Evolutionary conservation across 2,888 invertebrate genomes (phyloP), one percentile per base, ranked within the genome.

Genomic region (Baronia brevicornis): DNA sequence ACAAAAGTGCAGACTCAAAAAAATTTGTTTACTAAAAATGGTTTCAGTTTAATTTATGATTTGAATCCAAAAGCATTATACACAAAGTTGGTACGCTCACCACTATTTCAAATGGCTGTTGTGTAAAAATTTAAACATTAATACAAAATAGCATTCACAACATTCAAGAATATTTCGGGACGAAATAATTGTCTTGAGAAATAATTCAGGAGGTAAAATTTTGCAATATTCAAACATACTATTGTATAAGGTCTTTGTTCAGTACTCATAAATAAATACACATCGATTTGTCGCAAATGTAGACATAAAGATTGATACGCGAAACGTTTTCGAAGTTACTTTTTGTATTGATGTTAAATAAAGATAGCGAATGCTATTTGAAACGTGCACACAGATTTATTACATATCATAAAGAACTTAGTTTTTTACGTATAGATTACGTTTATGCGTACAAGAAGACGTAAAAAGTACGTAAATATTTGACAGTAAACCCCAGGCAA

Each of bases 111-210:
- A n/a, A n/a, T n/a, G n/a, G n/a, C n/a, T n/a, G n/a, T n/a, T n/a
- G n/a, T n/a, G n/a, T n/a, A n/a, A n/a, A n/a, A n/a, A n/a, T n/a
- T n/a, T n/a, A n/a, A n/a, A n/a, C n/a, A n/a, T n/a, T n/a, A n/a
- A n/a, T n/a, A n/a, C n/a, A n/a, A n/a, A n/a, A n/a, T n/a, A 32
- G 75, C 74, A 79, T 77, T 74, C 74, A 68, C 69, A 65, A 63
- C 63, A 64, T 70, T 79, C 79, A 80, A 78, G 72, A 68, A 75
- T 56, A 50, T 72, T 67, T 68, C 68, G 77, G 72, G 59, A 70
- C 68, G 67, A 68, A 68, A 22, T 22, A 71, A 67, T 67, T 69
- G 61, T 71, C 65, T 60, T 44, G 53, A 54, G 51, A 57, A 64
- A 60, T 55, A 54, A 61, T 68, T 67, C 53, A 48, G 51, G 60